Conservation (phyloP, 2,113 vertebrate genomes). For the Fregetta grallaria region DNA sequence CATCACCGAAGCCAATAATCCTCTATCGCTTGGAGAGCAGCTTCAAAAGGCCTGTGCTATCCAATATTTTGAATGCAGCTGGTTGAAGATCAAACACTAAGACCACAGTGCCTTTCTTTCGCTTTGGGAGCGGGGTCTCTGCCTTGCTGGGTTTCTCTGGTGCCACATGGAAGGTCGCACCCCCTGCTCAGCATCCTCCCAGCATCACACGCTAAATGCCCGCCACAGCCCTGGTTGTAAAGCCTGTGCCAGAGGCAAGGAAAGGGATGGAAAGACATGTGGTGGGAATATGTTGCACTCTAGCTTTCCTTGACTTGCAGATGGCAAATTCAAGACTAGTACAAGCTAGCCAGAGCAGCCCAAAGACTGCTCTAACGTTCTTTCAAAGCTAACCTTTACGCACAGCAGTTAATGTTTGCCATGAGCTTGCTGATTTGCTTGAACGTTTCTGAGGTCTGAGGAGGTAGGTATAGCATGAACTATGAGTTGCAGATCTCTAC, state of each 20-base stretch:
- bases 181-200: neutral
- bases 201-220: neutral
- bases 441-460: neutral
- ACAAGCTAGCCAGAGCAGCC: neutral
- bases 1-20: slow-evolving; percentile 5
- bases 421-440: neutral
- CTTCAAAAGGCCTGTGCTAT: slow-evolving; percentile 15
- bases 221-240: neutral
- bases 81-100: slow-evolving; percentile 28
- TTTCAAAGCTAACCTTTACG: neutral
- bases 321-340: neutral
- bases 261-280: neutral
- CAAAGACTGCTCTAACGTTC: neutral
- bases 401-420: neutral
- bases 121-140: neutral
- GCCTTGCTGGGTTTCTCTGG: neutral
- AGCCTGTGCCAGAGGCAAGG: slow-evolving; percentile 12
- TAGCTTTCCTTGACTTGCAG: slow-evolving; percentile 6
- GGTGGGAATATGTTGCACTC: neutral
- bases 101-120: neutral
- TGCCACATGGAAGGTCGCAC: fast-evolving
- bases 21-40: slow-evolving; percentile 12
- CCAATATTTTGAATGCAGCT: slow-evolving; percentile 13
- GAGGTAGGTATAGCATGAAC: neutral
- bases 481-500: neutral